Evolutionary conservation across 2,797 vertebrate genomes (phyloP).

Genomic region (Percopsis omiscomaycus): DNA sequence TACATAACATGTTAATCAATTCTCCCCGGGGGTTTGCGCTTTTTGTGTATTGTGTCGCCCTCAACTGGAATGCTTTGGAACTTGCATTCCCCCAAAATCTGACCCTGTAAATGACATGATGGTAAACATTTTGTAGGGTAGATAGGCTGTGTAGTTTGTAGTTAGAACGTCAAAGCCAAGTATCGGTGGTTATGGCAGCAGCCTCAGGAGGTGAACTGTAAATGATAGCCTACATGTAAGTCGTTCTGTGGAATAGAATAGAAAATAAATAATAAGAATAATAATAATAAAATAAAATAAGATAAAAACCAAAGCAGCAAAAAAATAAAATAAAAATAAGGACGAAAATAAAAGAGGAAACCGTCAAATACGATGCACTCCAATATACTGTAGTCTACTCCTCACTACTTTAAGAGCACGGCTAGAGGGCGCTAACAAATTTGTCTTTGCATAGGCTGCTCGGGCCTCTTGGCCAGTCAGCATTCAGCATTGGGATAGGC

Average conservation of each 20-base stretch:
- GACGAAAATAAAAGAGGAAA: no score
- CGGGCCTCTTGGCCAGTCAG: constrained; percentile 46
- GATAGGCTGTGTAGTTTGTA: not conserved
- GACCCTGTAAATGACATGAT: not conserved
- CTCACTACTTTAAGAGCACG: constrained; percentile 12
- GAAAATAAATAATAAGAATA: not conserved
- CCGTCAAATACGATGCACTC: no score
- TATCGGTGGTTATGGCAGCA: not conserved
- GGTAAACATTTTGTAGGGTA: not conserved
- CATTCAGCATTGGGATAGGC: constrained; percentile 67
- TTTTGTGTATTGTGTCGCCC: constrained; percentile 63
- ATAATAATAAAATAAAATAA: not conserved
- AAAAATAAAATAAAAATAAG: no score
- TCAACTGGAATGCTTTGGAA: constrained; percentile 52
- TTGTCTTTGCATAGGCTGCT: constrained; percentile 31
- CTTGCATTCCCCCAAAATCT: constrained; percentile 12
- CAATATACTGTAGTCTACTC: no score
- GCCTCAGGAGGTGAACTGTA: no score
- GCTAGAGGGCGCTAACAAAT: constrained; percentile 60
- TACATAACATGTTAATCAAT: not conserved
- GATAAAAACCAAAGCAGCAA: not conserved
- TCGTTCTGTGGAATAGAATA: not conserved
- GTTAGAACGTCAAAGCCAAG: not conserved
- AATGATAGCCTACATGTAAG: no score
- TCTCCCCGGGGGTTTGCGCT: not conserved